Evolutionary conservation across 2,797 vertebrate species (phyloP).

Genomic region (Anomalospiza imberbis): DNA sequence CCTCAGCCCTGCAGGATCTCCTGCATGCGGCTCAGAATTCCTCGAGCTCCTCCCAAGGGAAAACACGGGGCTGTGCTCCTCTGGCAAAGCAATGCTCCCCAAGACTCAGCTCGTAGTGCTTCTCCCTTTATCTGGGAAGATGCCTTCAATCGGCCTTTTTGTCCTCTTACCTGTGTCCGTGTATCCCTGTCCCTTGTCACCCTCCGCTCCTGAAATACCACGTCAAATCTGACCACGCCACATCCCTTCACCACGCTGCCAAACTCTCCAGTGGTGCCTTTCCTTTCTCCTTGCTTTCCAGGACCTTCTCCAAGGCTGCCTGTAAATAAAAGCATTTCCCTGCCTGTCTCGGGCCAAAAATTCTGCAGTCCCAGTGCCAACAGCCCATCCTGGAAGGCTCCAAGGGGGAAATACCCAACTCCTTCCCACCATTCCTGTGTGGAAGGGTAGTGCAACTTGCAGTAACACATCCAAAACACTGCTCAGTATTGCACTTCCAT

Average conservation of each 20-base stretch:
- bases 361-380: rapidly evolving
- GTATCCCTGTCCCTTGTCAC: background rate
- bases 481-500: background rate
- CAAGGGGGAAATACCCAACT: background rate
- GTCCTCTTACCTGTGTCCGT: background rate
- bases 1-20: background rate
- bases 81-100: background rate
- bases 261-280: background rate
- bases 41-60: background rate
- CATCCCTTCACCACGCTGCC: rapidly evolving
- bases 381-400: background rate
- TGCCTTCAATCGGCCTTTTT: background rate
- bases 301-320: background rate
- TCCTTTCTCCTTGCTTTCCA: background rate
- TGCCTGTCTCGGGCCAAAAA: background rate
- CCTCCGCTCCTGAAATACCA: background rate
- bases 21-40: background rate
- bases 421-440: background rate
- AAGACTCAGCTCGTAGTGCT: rapidly evolving
- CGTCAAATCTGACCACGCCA: rapidly evolving
- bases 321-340: background rate
- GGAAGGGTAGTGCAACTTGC: rapidly evolving
- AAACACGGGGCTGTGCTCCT: background rate
- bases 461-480: background rate
- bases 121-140: background rate